Evolutionary conservation across 2,113 vertebrate genomes (phyloP).

Genomic region (Isichthys henryi): DNA sequence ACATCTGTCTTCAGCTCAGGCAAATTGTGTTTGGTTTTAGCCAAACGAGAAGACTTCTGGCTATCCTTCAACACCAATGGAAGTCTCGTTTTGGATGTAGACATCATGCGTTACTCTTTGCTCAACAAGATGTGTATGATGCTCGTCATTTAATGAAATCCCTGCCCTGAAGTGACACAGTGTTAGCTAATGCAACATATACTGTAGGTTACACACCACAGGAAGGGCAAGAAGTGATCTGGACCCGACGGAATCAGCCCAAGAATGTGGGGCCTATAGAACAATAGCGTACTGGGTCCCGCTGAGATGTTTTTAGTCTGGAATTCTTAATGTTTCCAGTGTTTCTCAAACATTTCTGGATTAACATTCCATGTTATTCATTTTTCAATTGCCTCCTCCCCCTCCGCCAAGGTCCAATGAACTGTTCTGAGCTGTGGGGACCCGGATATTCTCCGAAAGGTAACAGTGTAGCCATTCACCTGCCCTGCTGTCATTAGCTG

Average conservation of each 20-base stretch:
- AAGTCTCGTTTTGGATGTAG: background rate
- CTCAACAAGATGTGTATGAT: background rate
- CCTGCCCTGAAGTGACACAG: background rate
- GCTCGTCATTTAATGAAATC: background rate
- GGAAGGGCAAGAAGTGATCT: background rate
- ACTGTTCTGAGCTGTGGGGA: background rate
- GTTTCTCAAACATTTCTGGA: background rate
- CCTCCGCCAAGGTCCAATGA: background rate
- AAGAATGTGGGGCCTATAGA: background rate
- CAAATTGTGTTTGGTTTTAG: background rate
- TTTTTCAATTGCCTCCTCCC: background rate
- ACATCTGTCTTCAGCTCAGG: background rate
- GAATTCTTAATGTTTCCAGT: constrained; percentile 1
- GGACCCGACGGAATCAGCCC: background rate
- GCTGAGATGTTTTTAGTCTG: background rate
- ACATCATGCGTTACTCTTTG: background rate
- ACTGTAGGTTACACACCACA: background rate
- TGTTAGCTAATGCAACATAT: background rate
- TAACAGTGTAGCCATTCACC: background rate
- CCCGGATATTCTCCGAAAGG: background rate
- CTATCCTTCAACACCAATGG: background rate
- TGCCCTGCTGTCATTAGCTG: background rate
- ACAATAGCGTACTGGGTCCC: background rate
- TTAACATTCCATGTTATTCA: background rate
- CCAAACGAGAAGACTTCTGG: background rate